Percentiles rank a stretch among this genome's conserved stretches.
These are phyloP conservation scores for Cylloceria caligata DNA, from an alignment of 2,888 invertebrate genomes.

Conservation along the genomic window DNA sequence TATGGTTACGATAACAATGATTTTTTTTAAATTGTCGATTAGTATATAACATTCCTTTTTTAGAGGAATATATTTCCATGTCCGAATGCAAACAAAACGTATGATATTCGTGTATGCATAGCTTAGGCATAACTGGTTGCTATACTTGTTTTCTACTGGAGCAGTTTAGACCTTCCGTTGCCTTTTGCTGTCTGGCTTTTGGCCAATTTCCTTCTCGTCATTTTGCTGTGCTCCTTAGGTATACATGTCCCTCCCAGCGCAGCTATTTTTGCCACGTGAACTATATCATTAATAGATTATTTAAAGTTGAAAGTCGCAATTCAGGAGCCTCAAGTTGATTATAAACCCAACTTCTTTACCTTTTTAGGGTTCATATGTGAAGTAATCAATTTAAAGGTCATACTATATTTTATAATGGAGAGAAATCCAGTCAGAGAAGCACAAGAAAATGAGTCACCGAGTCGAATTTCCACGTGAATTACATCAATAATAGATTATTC, in stretches of 20 bases:
- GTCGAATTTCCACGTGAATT: background rate
- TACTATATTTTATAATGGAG: background rate
- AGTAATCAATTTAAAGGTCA: background rate
- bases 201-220: conserved; percentile 58
- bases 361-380: background rate
- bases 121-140: background rate
- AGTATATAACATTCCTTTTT: too few species aligned
- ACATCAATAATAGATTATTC: conserved; percentile 54
- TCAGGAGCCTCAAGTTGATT: background rate
- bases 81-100: background rate
- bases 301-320: conserved; percentile 40
- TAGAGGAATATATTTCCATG: too few species aligned
- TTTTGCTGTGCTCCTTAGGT: conserved; percentile 54
- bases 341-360: background rate
- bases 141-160: conserved; percentile 41
- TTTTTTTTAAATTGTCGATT: too few species aligned
- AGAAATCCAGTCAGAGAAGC: too few species aligned
- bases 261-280: conserved; percentile 59
- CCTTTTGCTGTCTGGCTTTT: conserved; percentile 47
- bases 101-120: background rate
- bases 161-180: conserved; percentile 28
- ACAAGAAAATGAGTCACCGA: too few species aligned
- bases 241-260: conserved; percentile 24
- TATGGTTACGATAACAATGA: too few species aligned
- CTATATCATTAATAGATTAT: conserved; percentile 61